Conservation (phyloP, 2,888 invertebrate genomes). For the Sussaba pulchella region DNA sequence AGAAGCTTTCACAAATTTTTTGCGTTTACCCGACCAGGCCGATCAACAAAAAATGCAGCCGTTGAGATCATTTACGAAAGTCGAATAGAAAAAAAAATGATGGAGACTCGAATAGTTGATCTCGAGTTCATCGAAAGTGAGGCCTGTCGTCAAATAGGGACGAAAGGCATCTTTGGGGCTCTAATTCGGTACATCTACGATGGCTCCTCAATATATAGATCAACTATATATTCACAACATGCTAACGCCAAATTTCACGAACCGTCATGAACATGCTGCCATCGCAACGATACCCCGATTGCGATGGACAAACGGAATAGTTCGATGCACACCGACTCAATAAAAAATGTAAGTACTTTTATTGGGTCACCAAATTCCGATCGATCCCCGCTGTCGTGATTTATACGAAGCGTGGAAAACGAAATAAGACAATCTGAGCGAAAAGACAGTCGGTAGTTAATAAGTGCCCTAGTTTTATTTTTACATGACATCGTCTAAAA, state of each 20-base stretch:
- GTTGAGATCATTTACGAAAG: constrained; percentile 11
- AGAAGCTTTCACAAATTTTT: too few relatives aligned
- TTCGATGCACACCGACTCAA: not conserved
- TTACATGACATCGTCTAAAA: not conserved
- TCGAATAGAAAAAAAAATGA: constrained; percentile 1
- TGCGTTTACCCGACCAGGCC: too few relatives aligned
- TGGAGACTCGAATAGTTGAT: constrained; percentile 53
- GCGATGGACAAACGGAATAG: not conserved
- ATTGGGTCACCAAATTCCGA: not conserved
- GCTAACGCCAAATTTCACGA: not conserved
- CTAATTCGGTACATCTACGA: constrained; percentile 39
- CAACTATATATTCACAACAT: not conserved
- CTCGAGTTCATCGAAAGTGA: constrained; percentile 52
- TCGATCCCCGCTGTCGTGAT: not conserved
- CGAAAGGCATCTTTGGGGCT: constrained; percentile 9
- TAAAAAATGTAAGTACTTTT: not conserved
- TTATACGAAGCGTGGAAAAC: not conserved
- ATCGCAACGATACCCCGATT: not conserved
- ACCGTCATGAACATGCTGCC: not conserved
- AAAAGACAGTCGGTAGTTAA: not conserved
- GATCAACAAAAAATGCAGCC: constrained; percentile 17
- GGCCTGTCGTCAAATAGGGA: constrained; percentile 44
- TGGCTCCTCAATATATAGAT: constrained; percentile 4
- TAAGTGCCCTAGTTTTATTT: not conserved
- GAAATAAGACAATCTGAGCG: not conserved